Evolutionary conservation across 2,797 vertebrate species (phyloP).

Genomic region (Lacerta viridis): DNA sequence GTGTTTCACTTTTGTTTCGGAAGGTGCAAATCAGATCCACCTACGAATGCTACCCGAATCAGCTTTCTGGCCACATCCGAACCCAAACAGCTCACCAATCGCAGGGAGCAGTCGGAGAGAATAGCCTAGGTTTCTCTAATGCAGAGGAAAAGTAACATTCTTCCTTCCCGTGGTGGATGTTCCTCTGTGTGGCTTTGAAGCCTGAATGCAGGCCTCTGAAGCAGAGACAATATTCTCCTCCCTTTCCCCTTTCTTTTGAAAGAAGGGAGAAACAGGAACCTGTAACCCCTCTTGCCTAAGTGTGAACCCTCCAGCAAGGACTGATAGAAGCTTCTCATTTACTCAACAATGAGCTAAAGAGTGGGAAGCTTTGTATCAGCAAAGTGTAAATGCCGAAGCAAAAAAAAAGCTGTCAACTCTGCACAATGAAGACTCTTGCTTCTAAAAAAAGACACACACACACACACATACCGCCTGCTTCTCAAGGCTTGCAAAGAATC

Average conservation of each 20-base stretch:
- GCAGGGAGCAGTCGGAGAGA: accelerated
- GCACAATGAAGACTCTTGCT: not conserved
- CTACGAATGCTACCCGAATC: too few species aligned
- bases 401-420: not conserved
- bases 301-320: not conserved
- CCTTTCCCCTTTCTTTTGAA: too few species aligned
- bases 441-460: not conserved
- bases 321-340: not conserved
- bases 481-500: not conserved
- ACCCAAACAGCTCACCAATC: not conserved
- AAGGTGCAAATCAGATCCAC: too few species aligned
- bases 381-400: not conserved
- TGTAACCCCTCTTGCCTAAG: not conserved
- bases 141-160: not conserved
- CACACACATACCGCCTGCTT: not conserved
- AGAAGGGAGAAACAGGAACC: not conserved
- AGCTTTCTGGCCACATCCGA: not conserved
- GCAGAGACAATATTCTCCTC: not conserved
- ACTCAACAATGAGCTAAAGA: not conserved
- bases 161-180: too few species aligned
- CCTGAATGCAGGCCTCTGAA: not conserved
- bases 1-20: too few species aligned
- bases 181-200: not conserved
- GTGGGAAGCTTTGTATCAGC: not conserved
- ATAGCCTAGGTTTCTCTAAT: too few species aligned